Percentiles rank a stretch among this genome's conserved stretches.
Conservation (phyloP, 2,113 vertebrate genomes). For the Myotis davidii region DNA sequence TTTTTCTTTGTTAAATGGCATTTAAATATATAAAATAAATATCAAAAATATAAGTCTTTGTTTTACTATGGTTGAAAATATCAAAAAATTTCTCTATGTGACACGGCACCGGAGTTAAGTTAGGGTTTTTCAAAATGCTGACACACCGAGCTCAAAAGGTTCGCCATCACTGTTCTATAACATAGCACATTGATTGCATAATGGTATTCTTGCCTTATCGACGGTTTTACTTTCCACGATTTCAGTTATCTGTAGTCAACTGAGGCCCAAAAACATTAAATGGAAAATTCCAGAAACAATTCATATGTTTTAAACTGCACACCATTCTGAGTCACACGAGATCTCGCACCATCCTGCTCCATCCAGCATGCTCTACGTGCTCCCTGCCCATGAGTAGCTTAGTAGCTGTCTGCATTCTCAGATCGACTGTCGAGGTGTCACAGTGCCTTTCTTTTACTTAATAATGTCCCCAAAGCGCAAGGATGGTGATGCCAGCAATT, state of each 20-base stretch:
- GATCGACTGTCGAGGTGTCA: background rate
- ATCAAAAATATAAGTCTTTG: too few relatives aligned
- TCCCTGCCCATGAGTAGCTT: background rate
- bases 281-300: background rate
- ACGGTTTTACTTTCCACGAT: background rate
- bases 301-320: background rate
- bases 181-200: background rate
- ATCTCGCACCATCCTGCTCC: background rate
- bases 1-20: too few relatives aligned
- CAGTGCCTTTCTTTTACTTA: background rate
- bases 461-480: background rate
- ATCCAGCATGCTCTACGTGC: background rate
- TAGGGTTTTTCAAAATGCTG: too few relatives aligned
- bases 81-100: too few relatives aligned
- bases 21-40: too few relatives aligned
- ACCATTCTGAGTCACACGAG: background rate
- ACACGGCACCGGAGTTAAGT: too few relatives aligned
- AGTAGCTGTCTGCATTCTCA: background rate
- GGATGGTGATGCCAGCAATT: too few relatives aligned
- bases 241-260: background rate
- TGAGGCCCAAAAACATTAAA: background rate
- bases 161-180: too few relatives aligned
- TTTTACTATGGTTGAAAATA: too few relatives aligned
- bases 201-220: too few relatives aligned
- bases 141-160: too few relatives aligned